These are phyloP conservation scores for Andricus grossulariae DNA, from an alignment of 1,140 invertebrate genomes.

Conservation along the genomic window DNA sequence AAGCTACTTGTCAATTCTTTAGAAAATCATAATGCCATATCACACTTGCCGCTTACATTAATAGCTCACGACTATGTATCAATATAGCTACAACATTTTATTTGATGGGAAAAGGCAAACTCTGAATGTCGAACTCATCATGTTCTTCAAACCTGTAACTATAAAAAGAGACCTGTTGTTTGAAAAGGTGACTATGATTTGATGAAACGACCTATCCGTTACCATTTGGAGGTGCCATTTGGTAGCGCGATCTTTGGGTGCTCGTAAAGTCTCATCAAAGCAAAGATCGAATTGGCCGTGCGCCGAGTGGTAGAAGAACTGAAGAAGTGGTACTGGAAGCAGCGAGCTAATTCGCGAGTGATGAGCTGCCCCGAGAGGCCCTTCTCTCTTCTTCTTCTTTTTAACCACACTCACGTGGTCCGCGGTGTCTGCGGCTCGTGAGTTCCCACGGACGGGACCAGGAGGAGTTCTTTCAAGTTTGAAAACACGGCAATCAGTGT, in stretches of 20 bases:
- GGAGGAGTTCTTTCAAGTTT: conserved; percentile 71
- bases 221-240: conserved; percentile 46
- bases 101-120: too few species aligned
- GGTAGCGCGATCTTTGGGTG: conserved; percentile 33
- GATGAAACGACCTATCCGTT: conserved; percentile 49
- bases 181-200: background rate
- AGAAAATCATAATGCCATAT: too few species aligned
- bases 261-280: conserved; percentile 62
- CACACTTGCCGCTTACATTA: too few species aligned
- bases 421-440: conserved; percentile 61
- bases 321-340: conserved; percentile 57
- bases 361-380: conserved; percentile 53
- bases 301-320: conserved; percentile 35
- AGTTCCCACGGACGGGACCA: conserved; percentile 69
- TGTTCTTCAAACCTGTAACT: too few species aligned
- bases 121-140: too few species aligned
- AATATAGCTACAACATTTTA: too few species aligned
- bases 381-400: conserved; percentile 44
- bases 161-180: background rate
- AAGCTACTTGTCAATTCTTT: too few species aligned
- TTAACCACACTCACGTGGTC: conserved; percentile 53
- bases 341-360: conserved; percentile 60
- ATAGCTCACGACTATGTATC: too few species aligned
- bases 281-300: conserved; percentile 57
- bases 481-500: conserved; percentile 73